Conservation (phyloP, 1,140 invertebrate species). For the Eriocheir sinensis region DNA sequence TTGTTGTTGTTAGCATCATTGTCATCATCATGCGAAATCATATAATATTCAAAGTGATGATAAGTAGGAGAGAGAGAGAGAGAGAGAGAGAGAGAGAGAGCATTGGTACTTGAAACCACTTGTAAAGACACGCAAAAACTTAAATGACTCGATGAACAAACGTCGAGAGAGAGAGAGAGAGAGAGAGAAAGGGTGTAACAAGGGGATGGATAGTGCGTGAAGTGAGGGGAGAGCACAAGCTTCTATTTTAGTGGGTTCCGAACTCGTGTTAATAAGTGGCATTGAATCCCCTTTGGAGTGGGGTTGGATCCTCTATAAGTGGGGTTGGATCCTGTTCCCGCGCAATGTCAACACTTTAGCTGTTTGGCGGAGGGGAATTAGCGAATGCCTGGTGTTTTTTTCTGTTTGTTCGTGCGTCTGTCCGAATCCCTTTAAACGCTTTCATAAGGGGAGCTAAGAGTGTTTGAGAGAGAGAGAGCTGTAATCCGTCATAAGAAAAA, state of each 20-base stretch:
- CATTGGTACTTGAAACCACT: neutral
- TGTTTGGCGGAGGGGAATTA: neutral
- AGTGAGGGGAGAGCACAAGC: neutral
- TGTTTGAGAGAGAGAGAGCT: constrained; percentile 15
- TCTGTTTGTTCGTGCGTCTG: neutral
- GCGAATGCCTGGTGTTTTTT: neutral
- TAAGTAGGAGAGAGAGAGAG: too few relatives aligned
- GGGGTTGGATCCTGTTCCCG: neutral
- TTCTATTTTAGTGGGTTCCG: neutral
- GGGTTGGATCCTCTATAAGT: neutral
- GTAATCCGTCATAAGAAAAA: neutral
- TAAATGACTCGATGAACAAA: neutral
- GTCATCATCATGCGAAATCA: too few relatives aligned
- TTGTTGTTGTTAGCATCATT: too few relatives aligned
- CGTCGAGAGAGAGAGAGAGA: too few relatives aligned
- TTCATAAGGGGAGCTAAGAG: neutral
- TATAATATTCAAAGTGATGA: too few relatives aligned
- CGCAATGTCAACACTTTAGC: neutral
- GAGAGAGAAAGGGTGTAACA: too few relatives aligned
- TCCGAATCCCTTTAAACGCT: neutral
- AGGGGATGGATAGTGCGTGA: too few relatives aligned
- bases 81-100: too few relatives aligned
- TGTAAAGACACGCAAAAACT: neutral
- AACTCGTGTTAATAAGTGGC: neutral
- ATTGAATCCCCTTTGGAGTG: neutral